Evolutionary conservation across 2,797 vertebrate species (phyloP).

Genomic region (Cryptoblepharus egeriae): DNA sequence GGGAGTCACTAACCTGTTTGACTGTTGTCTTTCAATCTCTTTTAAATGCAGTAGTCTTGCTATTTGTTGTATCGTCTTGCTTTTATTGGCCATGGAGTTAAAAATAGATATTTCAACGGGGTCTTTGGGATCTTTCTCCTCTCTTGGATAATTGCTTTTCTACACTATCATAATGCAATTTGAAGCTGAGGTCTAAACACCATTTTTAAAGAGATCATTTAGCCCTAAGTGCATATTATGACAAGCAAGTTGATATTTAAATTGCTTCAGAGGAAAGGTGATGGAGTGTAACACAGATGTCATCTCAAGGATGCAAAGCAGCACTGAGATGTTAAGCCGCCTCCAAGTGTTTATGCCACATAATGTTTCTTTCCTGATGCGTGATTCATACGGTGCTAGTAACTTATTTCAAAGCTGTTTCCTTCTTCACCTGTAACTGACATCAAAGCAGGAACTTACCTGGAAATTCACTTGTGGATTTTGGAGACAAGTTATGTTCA

Average conservation of each 20-base stretch:
- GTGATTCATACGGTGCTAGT: slow-evolving; percentile 5
- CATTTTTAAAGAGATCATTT: background rate
- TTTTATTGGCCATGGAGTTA: background rate
- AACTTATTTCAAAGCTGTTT: background rate
- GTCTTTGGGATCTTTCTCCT: background rate
- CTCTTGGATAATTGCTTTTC: too few relatives aligned
- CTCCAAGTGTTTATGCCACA: background rate
- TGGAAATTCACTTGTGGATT: slow-evolving; percentile 29
- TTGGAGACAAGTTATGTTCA: background rate
- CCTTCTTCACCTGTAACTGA: background rate
- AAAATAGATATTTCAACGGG: background rate
- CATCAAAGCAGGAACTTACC: slow-evolving; percentile 19
- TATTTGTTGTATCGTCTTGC: background rate
- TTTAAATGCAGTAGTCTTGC: background rate
- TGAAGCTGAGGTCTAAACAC: background rate
- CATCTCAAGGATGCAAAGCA: slow-evolving; percentile 51
- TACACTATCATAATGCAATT: background rate
- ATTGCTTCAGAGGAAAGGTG: slow-evolving; percentile 7
- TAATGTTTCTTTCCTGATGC: background rate
- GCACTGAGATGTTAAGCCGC: slow-evolving; percentile 6
- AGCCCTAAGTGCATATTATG: background rate
- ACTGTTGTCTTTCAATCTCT: background rate
- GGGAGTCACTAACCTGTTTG: background rate
- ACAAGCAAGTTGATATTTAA: background rate
- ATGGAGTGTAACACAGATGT: slow-evolving; percentile 40